Evolutionary conservation across 2,113 vertebrate species (phyloP).

Genomic region (Serilophus lunatus): DNA sequence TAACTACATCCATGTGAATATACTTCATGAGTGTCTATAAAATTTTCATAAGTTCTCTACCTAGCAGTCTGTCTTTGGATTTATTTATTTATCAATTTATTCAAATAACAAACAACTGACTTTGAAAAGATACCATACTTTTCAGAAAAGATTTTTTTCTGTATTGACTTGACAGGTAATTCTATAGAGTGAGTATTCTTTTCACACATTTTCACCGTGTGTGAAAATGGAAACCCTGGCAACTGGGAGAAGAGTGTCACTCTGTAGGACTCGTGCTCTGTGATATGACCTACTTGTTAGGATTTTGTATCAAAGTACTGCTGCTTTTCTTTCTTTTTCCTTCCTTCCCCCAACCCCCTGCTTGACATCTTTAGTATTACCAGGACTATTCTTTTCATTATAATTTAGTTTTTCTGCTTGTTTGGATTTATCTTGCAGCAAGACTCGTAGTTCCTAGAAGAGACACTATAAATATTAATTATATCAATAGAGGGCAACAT

Average conservation of each 20-base stretch:
- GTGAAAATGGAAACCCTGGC: neutral
- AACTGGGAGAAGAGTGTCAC: neutral
- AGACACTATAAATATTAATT: neutral
- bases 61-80: neutral
- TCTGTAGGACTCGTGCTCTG: neutral
- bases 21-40: neutral
- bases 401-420: neutral
- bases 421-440: neutral
- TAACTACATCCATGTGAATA: neutral
- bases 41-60: neutral
- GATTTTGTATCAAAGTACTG: neutral
- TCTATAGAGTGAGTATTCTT: neutral
- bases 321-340: neutral
- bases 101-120: neutral
- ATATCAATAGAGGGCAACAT: neutral
- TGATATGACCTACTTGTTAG: neutral
- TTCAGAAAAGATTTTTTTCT: neutral
- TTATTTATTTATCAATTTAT: neutral
- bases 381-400: neutral
- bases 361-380: neutral
- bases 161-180: neutral
- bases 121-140: neutral
- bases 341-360: rapidly evolving
- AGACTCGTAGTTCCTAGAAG: neutral
- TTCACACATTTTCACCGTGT: neutral